phyloP scores from a whole-genome alignment of 2,113 vertebrate species.

The Daubentonia madagascariensis region DNA sequence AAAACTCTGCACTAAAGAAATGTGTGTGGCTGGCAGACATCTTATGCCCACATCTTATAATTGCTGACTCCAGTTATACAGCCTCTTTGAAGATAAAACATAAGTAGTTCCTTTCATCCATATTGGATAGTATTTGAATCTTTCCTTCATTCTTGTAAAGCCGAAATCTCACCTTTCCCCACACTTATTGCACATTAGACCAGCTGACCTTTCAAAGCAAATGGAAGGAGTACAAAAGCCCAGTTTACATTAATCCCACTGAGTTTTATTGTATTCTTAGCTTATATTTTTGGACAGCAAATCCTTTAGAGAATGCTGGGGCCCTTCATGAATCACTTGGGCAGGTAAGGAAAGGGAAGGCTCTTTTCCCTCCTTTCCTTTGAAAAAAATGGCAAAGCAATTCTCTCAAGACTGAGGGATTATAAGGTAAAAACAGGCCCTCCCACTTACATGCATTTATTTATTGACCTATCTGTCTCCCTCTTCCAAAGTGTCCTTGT shows the following conservation, averaged over 20 bases:
- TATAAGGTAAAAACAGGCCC: background rate
- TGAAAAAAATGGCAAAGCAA: background rate
- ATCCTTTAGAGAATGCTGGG: background rate
- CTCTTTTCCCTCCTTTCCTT: background rate
- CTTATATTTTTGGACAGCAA: background rate
- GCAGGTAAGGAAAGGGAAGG: background rate
- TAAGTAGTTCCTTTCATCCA: background rate
- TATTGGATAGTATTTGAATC: slow-evolving; percentile 18
- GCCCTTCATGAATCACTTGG: background rate
- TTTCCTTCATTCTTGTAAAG: slow-evolving; percentile 35
- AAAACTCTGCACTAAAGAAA: background rate
- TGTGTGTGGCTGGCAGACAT: background rate
- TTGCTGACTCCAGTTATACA: background rate
- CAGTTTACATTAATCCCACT: background rate
- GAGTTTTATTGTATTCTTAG: background rate
- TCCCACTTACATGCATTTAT: background rate
- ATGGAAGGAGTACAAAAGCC: background rate
- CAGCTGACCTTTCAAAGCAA: slow-evolving; percentile 40
- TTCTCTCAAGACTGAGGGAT: background rate
- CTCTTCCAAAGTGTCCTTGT: background rate
- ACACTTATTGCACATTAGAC: background rate
- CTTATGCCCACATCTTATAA: background rate
- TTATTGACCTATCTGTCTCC: background rate
- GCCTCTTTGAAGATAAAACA: slow-evolving; percentile 37
- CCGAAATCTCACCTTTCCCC: background rate